Evolutionary conservation across 2,888 invertebrate genomes (phyloP), one percentile per base, ranked within the genome.

Genomic region (Aphidius colemani): DNA sequence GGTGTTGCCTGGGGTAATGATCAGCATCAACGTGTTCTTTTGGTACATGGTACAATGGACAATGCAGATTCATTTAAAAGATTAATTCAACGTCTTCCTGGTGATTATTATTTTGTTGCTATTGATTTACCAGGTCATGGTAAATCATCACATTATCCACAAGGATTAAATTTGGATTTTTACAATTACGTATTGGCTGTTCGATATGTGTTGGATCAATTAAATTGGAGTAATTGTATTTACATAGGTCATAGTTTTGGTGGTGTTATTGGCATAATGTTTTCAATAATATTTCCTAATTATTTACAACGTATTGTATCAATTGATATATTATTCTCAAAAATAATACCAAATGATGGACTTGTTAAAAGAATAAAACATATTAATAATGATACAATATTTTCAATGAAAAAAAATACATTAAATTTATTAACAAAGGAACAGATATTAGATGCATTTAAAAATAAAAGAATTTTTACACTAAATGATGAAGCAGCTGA

Each of bases 241-340:
- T 80, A 78, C 58, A 67, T 85, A 7, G 83, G 82, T 7, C 85
- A 85, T 61, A 83, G 84, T 73, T 82, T 87, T 72, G 88, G 88
- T 1, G 87, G 83, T 1, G 84, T 84, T 55, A 62, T 85, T 46
- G 83, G 81, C 8, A 59, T 78, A 5, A 66, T 82, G 10, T 84
- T 78, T 63, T 69, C 81, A 8, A 69, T 80, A 50, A n/a, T 85
- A 6, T 84, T 82, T 70, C 85, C 85, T 3, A 75, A 78, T 51
- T 72, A 74, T 69, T 75, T 86, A 8, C 76, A 77, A 8, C 84
- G 82, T 75, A 65, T 87, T 18, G 75, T 86, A 46, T 69, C 82
- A 69, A 49, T 86, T 7, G 86, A 86, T 71, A 74, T 82, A 18
- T 83, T 7, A 70, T 81, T 58, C 70, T 82, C 3, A 60, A 67